These are phyloP conservation scores for Aldabrachelys gigantea DNA, from an alignment of 2,113 vertebrate genomes.

Conservation along the genomic window DNA sequence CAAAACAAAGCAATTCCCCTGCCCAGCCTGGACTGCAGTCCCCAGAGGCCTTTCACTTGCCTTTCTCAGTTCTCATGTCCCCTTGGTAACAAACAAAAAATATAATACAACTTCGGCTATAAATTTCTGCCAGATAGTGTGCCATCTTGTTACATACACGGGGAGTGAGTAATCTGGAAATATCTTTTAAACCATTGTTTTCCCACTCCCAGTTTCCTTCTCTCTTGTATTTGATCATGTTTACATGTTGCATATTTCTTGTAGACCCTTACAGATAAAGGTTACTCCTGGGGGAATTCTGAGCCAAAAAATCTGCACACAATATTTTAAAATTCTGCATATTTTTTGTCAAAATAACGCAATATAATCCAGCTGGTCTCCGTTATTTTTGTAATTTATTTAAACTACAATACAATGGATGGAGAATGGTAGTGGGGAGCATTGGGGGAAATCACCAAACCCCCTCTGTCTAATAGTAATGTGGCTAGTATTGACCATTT, in stretches of 20 bases:
- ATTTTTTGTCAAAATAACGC: too few relatives aligned
- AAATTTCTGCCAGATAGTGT: neutral
- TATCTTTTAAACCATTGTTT: neutral
- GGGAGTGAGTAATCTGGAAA: neutral
- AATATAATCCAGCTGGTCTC: too few relatives aligned
- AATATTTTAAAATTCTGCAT: too few relatives aligned
- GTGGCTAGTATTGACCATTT: too few relatives aligned
- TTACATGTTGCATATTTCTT: neutral
- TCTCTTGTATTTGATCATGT: neutral
- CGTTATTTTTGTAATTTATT: too few relatives aligned
- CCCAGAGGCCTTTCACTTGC: neutral
- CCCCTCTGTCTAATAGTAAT: too few relatives aligned
- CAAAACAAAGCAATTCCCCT: neutral
- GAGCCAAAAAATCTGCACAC: too few relatives aligned
- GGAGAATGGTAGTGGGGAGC: too few relatives aligned
- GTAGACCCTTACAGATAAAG: neutral
- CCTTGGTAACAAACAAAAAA: accelerated
- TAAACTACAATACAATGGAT: too few relatives aligned
- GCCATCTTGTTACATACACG: neutral
- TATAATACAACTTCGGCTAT: neutral
- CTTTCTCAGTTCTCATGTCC: neutral
- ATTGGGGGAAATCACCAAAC: too few relatives aligned
- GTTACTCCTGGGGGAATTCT: too few relatives aligned
- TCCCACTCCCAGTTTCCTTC: neutral
- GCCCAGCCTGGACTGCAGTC: neutral